These are phyloP conservation scores for Lepilemur ruficaudatus DNA, from an alignment of 2,797 vertebrate genomes.

Conservation along the genomic window DNA sequence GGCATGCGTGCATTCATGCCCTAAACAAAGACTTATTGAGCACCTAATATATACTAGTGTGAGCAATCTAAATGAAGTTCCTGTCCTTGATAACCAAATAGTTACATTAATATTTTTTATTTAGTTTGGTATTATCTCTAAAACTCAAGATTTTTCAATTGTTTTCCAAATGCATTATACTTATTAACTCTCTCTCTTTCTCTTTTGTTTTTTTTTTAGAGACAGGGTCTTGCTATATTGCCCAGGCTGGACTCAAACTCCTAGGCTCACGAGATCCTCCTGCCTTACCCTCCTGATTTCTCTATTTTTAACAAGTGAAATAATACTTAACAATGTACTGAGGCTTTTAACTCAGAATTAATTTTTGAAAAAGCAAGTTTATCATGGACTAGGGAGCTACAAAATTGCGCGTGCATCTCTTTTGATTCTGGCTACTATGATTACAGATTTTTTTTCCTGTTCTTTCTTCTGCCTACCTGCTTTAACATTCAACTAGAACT, in stretches of 20 bases:
- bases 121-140: neutral
- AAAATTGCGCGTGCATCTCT: neutral
- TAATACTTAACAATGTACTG: neutral
- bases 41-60: neutral
- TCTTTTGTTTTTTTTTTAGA: neutral
- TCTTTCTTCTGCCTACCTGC: neutral
- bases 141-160: neutral
- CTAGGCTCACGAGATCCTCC: neutral
- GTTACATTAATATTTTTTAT: neutral
- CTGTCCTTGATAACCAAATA: neutral
- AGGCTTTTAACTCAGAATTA: neutral
- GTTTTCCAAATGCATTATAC: neutral
- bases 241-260: neutral
- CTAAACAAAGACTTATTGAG: neutral
- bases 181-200: neutral
- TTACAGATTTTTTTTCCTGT: neutral
- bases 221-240: neutral
- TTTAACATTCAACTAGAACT: neutral
- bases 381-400: neutral
- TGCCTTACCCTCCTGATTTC: neutral
- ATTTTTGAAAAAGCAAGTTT: neutral
- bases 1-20: neutral
- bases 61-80: neutral
- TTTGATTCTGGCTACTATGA: neutral
- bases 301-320: neutral